These are phyloP conservation scores for Agapostemon virescens DNA, from an alignment of 2,888 invertebrate species.

Conservation along the genomic window DNA sequence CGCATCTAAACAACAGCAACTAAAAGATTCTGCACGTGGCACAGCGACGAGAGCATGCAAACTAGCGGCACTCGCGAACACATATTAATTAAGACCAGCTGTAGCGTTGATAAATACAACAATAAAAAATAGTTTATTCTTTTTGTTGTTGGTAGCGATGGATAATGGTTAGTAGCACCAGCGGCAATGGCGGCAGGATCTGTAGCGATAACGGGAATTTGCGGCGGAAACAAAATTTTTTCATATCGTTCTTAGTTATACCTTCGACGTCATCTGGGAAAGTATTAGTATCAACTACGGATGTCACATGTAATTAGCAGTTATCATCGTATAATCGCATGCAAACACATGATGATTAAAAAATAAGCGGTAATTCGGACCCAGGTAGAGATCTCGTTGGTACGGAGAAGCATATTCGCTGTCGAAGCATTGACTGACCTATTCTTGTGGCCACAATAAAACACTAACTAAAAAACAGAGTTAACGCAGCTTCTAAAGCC, in stretches of 20 bases:
- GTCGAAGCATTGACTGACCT: conserved; percentile 62
- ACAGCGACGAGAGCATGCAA: conserved; percentile 51
- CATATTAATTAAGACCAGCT: conserved; percentile 28
- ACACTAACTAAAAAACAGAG: conserved; percentile 46
- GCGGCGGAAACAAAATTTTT: conserved; percentile 36
- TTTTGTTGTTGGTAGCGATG: conserved; percentile 18
- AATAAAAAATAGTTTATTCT: conserved; percentile 28
- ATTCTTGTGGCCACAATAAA: conserved; percentile 60
- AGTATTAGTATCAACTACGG: conserved; percentile 45
- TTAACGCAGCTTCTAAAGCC: conserved; percentile 57
- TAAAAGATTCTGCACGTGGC: conserved; percentile 36
- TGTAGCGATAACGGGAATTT: conserved; percentile 44
- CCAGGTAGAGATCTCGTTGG: conserved; percentile 59
- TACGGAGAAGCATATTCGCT: conserved; percentile 57
- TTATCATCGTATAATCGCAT: conserved; percentile 51
- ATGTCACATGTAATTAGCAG: conserved; percentile 34
- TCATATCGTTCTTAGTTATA: conserved; percentile 22
- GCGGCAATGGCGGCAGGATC: conserved; percentile 52
- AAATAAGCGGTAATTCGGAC: conserved; percentile 52
- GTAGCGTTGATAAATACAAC: conserved; percentile 44
- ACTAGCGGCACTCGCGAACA: conserved; percentile 39
- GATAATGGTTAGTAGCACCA: conserved; percentile 53
- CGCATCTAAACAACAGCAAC: conserved; percentile 22
- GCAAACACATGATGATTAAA: conserved; percentile 52
- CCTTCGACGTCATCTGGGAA: conserved; percentile 35